Evolutionary conservation across 1,140 invertebrate species (phyloP), one percentile per base, ranked within the genome.

Genomic region (Bombus confusus): DNA sequence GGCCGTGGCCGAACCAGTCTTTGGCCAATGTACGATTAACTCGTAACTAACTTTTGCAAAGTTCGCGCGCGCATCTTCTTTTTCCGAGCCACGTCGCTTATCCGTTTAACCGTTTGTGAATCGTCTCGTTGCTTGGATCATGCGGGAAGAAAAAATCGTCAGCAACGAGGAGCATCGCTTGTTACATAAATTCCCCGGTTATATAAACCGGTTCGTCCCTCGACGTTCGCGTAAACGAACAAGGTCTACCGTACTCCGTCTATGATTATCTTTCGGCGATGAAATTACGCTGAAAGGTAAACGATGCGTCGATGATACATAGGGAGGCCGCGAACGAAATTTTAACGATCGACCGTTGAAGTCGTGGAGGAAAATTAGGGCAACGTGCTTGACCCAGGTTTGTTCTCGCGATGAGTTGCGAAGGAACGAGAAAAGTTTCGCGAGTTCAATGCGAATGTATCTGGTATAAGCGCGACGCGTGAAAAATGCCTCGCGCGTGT

Each of bases 341-440:
- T 59, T 77, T 77, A 59, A 77, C 75, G 75, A 77, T 77, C 75
- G 75, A 37, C 57, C 39, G 43, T 77, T 41, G 75, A 77, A 77
- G 37, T 77, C 28, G 3, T 0, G 15, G 8, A 59, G 37, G 8
- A 39, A 57, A 77, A 77, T 77, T 77, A 39, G 75, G 75, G 25
- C 75, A 22, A 62, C 52, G 75, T 77, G 75, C 75, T 77, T 77
- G 75, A 77, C 75, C 75, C 52, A 28, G 37, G 75, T 77, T 77
- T 77, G 57, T 77, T 77, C 62, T 77, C 34, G 39, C 52, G 75
- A 77, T 37, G 37, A 59, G 57, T 31, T 57, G 31, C 62, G 62
- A 31, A 66, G 0, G 13, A 66, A 66, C 34, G 66, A 25, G 34
- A 77, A 62, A 77, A 62, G 31, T 77, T 77, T 39, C 41, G 31